phyloP scores from a whole-genome alignment of 2,113 vertebrate species.

The Ahaetulla prasina region DNA sequence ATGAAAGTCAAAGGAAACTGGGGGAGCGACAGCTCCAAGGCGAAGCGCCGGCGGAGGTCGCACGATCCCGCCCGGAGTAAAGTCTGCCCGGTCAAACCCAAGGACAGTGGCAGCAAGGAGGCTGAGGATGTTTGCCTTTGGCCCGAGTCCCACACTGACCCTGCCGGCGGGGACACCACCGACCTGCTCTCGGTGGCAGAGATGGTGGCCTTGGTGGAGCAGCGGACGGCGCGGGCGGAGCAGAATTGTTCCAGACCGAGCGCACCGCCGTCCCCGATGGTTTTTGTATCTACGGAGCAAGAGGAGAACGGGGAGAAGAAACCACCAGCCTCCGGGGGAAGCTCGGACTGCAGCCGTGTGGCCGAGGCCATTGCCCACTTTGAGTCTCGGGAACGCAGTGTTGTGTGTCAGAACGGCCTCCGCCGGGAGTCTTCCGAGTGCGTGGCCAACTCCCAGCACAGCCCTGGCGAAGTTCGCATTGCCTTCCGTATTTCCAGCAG shows the following conservation, averaged over 20 bases:
- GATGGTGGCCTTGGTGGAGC: slow-evolving; percentile 93
- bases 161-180: not conserved
- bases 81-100: slow-evolving; percentile 44
- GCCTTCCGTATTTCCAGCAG: slow-evolving; percentile 89
- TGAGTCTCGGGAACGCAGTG: slow-evolving; percentile 74
- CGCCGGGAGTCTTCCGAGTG: slow-evolving; percentile 43
- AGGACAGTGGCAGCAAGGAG: slow-evolving; percentile 35
- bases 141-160: slow-evolving; percentile 40
- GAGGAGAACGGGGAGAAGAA: not conserved
- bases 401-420: slow-evolving; percentile 54
- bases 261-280: slow-evolving; percentile 63
- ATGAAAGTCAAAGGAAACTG: slow-evolving; percentile 95
- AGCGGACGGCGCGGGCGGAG: slow-evolving; percentile 79
- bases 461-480: slow-evolving; percentile 80
- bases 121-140: slow-evolving; percentile 42
- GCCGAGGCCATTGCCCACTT: slow-evolving; percentile 89
- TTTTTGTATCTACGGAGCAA: slow-evolving; percentile 67
- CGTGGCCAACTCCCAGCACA: not conserved
- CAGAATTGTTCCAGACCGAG: slow-evolving; percentile 70
- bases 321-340: not conserved
- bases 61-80: slow-evolving; percentile 72
- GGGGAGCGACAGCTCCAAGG: slow-evolving; percentile 89
- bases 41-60: slow-evolving; percentile 84
- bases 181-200: slow-evolving; percentile 89
- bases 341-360: slow-evolving; percentile 76